Base-by-base conservation (phyloP, 2,113 vertebrate genomes). In the Lagenorhynchus albirostris region DNA sequence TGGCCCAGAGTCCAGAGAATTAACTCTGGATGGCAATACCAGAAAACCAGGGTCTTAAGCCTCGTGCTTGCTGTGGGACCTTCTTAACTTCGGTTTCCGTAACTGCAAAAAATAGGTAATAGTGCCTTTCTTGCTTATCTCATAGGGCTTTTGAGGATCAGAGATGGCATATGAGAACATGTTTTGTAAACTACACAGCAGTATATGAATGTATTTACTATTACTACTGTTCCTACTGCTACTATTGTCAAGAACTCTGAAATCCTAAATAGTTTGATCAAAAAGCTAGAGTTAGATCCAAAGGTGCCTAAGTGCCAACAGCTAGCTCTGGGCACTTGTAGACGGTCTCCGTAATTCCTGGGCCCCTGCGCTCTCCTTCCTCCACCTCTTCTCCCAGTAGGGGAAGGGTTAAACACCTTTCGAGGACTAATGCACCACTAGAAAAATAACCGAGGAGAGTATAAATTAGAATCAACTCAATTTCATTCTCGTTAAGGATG, bases 401-500 rank as follows among this genome's bases (percentile, higher is more conserved):
- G 25, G 29, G 1, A 36, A 63, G 17, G 2, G 58, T 41, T 74
- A 60, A 88, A 96, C 47, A 47, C 29, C 73, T 81, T 85, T 82
- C 8, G 15, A 31, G 58, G 53, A 70, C 33, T 25, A 68, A 23
- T 6, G 26, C 23, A 63, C 36, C 36, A 10, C 2, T 65, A 33
- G 79, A n/a, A 47, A 88, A 41, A 90, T 6, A 85, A 41, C 44
- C 50, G 38, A 76, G 50, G 15, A 62, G 3, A 36, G 23, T 38
- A 41, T 47, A 65, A 76, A 67, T 33, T 47, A 70, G 62, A 80
- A 63, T 89, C 71, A 55, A 55, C n/a, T 80, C 47, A 53, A 36
- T 55, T 86, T 58, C 23, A 47, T 44, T 71, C 65, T 77, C 84
- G 68, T 65, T 91, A 71, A 85, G 14, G 58, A 55, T 91, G n/a